Evolutionary conservation across 2,888 invertebrate species (phyloP), one percentile per base, ranked within the genome.

Genomic region (Meiosimyza decipiens): DNA sequence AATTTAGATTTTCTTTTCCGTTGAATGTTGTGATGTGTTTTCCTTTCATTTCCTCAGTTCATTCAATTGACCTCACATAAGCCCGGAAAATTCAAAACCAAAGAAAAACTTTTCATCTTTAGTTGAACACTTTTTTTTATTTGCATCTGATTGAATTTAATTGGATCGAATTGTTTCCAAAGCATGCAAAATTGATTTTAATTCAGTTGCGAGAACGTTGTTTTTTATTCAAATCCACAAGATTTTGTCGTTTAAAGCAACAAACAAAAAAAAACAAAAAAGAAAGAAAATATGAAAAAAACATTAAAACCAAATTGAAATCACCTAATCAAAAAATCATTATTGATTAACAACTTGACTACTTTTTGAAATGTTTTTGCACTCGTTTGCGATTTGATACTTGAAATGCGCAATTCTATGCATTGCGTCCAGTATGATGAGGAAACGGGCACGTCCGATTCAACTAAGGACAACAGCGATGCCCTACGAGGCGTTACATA

Each of bases 401-500:
- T 40, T 40, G 40, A 40, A 40, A 9, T 59, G 15, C 40, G 40
- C 40, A 40, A 40, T 40, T 40, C 40, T 40, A 40, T 40, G 40
- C 15, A 33, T 16, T 63, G 18, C 49, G 63, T 16, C 47, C 51
- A 73, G 78, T 86, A 85, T 78, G 87, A 87, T 79, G 87, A 87
- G 87, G 89, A 89, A 79, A 88, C 88, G 81, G 89, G 88, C 79
- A 88, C 88, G 78, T 88, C 89, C 78, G 88, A 88, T 74, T 88
- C 88, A 80, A 87, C 88, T 79, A 87, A 88, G 83, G 90, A 90
- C 87, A 92, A 84, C 81, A 82, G 80, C 77, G 87, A 86, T 79
- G 85, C 82, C 79, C 82, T 87, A 76, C 86, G 85, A 68, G 85
- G 92, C 87, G 91, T 92, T 79, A 92, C 92, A 81, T 92, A 92